Conservation (phyloP, 2,113 vertebrate genomes). For the Eublepharis macularius region DNA sequence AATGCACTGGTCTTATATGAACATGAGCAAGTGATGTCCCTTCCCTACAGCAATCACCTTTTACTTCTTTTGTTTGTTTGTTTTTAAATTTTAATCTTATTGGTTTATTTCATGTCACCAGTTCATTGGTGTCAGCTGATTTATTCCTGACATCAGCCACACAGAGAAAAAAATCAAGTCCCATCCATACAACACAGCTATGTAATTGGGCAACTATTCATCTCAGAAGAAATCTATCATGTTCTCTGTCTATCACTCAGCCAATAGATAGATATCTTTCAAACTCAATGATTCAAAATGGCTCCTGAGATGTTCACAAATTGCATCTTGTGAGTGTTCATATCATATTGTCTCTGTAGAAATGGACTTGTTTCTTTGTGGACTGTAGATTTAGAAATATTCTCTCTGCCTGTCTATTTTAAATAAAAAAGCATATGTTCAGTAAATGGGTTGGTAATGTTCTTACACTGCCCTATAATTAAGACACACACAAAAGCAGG, state of each 20-base stretch:
- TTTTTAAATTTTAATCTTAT: not conserved
- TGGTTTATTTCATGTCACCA: not conserved
- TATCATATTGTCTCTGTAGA: not conserved
- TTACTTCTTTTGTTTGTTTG: not conserved
- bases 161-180: not conserved
- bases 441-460: conserved; percentile 46
- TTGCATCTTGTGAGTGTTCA: conserved; percentile 11
- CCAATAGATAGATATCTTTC: rapidly evolving
- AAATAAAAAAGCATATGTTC: conserved; percentile 27
- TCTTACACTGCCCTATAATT: conserved; percentile 19
- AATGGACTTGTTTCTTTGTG: not conserved
- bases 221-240: rapidly evolving
- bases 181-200: not conserved
- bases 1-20: not conserved
- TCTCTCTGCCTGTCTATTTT: conserved; percentile 21
- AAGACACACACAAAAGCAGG: conserved; percentile 41
- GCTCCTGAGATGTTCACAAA: not conserved
- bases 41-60: not conserved
- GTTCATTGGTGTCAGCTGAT: not conserved
- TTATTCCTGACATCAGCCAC: not conserved
- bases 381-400: conserved; percentile 21
- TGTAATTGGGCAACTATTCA: not conserved
- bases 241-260: not conserved
- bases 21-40: not conserved
- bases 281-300: not conserved